phyloP scores from a whole-genome alignment of 2,888 invertebrate genomes.

The Mythimna lalbum region DNA sequence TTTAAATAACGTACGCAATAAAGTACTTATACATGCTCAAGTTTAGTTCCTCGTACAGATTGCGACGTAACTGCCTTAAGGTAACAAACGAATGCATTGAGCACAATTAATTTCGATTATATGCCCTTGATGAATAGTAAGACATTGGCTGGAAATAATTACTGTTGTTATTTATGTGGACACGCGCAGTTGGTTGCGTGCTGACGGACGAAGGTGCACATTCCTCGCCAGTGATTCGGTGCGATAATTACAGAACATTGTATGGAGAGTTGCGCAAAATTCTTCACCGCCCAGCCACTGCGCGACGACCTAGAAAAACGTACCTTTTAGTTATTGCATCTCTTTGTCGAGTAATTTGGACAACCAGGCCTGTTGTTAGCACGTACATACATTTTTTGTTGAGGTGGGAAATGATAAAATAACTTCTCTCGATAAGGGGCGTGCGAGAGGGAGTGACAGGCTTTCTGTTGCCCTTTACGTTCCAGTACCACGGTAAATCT shows the following conservation, averaged over 20 bases:
- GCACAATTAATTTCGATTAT: slow-evolving; percentile 67
- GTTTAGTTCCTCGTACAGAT: slow-evolving; percentile 51
- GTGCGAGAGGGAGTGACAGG: no score
- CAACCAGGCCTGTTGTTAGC: slow-evolving; percentile 35
- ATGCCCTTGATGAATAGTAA: slow-evolving; percentile 83
- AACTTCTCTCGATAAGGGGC: no score
- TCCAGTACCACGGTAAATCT: no score
- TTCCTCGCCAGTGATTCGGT: slow-evolving; percentile 74
- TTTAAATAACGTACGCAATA: slow-evolving; percentile 25
- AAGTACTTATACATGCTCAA: slow-evolving; percentile 15
- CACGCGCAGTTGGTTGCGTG: slow-evolving; percentile 79
- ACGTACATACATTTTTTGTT: neutral
- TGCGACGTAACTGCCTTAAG: slow-evolving; percentile 45
- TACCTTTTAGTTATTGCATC: slow-evolving; percentile 68
- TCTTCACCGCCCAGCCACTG: slow-evolving; percentile 66
- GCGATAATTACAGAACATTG: slow-evolving; percentile 80
- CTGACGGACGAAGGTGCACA: slow-evolving; percentile 66
- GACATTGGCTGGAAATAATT: slow-evolving; percentile 79
- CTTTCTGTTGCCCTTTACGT: no score
- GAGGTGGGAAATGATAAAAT: no score
- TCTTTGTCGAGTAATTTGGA: slow-evolving; percentile 32
- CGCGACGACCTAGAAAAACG: slow-evolving; percentile 78
- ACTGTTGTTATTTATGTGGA: slow-evolving; percentile 74
- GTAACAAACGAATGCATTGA: slow-evolving; percentile 63
- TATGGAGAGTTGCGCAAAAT: slow-evolving; percentile 79